These are phyloP conservation scores for Euproctis similis DNA, from an alignment of 2,888 invertebrate species.

Conservation along the genomic window DNA sequence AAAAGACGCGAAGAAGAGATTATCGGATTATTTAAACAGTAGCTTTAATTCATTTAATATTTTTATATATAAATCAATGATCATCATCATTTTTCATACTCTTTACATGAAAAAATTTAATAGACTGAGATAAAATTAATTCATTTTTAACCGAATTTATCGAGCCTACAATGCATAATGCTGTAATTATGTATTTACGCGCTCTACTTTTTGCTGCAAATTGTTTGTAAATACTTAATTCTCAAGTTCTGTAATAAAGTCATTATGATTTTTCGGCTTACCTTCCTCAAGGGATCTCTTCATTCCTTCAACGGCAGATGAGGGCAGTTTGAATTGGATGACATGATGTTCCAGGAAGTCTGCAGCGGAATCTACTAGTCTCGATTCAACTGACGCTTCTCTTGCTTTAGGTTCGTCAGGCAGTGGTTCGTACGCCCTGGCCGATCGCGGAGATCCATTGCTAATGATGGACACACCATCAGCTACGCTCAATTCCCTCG, in stretches of 20 bases:
- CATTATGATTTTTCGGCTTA: slow-evolving; percentile 36
- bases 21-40: too few species aligned
- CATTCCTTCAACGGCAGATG: slow-evolving; percentile 83
- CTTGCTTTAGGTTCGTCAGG: slow-evolving; percentile 83
- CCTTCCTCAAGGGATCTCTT: slow-evolving; percentile 88
- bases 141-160: too few species aligned
- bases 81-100: too few species aligned
- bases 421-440: slow-evolving; percentile 77
- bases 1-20: too few species aligned
- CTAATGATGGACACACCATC: slow-evolving; percentile 77
- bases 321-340: slow-evolving; percentile 86
- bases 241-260: not conserved
- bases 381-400: slow-evolving; percentile 83
- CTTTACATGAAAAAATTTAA: too few species aligned
- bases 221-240: slow-evolving; percentile 5
- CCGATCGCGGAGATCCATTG: slow-evolving; percentile 74
- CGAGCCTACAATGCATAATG: slow-evolving; percentile 3
- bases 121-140: too few species aligned
- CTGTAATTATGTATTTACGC: slow-evolving; percentile 9
- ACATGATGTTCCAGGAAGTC: slow-evolving; percentile 88
- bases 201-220: slow-evolving; percentile 6
- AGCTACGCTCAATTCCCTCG: slow-evolving; percentile 74
- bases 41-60: too few species aligned
- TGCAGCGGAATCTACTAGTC: slow-evolving; percentile 83
- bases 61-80: too few species aligned